Evolutionary conservation across 2,888 invertebrate species (phyloP), one percentile per base, ranked within the genome.

Genomic region (Pemphredon lugubris): DNA sequence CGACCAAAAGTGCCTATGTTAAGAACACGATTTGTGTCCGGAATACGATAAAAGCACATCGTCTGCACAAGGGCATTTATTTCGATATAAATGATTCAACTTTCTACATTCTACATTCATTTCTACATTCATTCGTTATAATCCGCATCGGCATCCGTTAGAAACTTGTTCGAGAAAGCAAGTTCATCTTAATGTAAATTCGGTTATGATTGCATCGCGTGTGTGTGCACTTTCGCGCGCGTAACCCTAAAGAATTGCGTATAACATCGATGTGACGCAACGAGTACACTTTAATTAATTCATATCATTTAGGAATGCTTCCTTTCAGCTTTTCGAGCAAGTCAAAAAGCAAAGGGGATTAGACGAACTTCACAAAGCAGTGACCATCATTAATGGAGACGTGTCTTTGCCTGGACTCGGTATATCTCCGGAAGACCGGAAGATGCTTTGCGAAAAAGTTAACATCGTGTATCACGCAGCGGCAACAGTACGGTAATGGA

Each of bases 391-490:
- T 3, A 89, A 91, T 3, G 96, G 96, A 0, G 96, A 97, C 89
- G 94, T 94, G 0, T 90, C 92, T 6, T 90, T 92, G 26, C 92
- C 93, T 0, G 94, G 93, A 68, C 90, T 97, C 47, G 96, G 94
- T 0, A 90, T 97, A 48, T 93, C 93, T 1, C 88, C 91, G 0
- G 91, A 93, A 13, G 94, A 96, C 86, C 92, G 95, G 64, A 88
- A 92, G 78, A 90, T 91, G 79, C 84, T 96, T 2, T 90, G 91
- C 16, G 92, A 95, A 0, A 93, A 95, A 69, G 93, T 96, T 0
- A 91, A 95, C 54, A 93, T 98, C 37, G 94, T 99, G n/a, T 95
- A 96, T 86, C 99, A 99, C 85, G 93, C 77, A 18, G 89, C 89
- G 14, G 89, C 89, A 2, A 88, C 89, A 50, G 94, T 89, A 64